Evolutionary conservation across 2,113 vertebrate genomes (phyloP), one percentile per base, ranked within the genome.

Genomic region (Otis tarda): DNA sequence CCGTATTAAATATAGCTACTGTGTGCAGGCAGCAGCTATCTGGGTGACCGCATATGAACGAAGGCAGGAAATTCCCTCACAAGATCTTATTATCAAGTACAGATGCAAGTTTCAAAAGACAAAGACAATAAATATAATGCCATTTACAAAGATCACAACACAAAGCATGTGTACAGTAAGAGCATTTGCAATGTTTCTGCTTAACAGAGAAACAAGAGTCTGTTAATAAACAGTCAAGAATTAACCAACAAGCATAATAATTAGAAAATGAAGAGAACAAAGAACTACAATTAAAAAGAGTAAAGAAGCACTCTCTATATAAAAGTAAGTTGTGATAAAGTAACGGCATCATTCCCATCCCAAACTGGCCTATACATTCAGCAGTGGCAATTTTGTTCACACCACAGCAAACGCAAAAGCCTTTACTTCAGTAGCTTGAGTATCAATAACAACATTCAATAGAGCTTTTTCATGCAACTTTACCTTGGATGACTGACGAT

Each of bases 401-500:
- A 83, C 63, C 93, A 96, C 67, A 95, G 63, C 91, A 97, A 97
- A 97, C 39, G 41, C 31, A 83, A 65, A 93, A 93, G 96, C 76
- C 18, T 8, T 82, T 90, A 69, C 6, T 64, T 92, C 39, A 90
- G 69, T 35, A 86, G 63, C 53, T 70, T 89, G 10, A 87, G 65
- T 75, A 93, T 73, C 33, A 91, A 63, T 18, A 91, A 83, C 49
- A 96, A 92, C 52, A 96, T 59, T 93, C 84, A 94, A 53, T 1
- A 96, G 41, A 83, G 45, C 14, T 93, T 95, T 91, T 95, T 77
- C 94, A 96, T 97, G 95, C 93, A 94, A 96, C 83, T 97, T 98
- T 98, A 98, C 97, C 98, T 98, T 97, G 90, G 95, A 91, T 68
- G 96, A 93, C 88, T 80, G 97, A 96, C 22, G 94, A 93, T 96